Base-by-base conservation (phyloP, 1,140 invertebrate genomes). In the Phocides pigmalion region DNA sequence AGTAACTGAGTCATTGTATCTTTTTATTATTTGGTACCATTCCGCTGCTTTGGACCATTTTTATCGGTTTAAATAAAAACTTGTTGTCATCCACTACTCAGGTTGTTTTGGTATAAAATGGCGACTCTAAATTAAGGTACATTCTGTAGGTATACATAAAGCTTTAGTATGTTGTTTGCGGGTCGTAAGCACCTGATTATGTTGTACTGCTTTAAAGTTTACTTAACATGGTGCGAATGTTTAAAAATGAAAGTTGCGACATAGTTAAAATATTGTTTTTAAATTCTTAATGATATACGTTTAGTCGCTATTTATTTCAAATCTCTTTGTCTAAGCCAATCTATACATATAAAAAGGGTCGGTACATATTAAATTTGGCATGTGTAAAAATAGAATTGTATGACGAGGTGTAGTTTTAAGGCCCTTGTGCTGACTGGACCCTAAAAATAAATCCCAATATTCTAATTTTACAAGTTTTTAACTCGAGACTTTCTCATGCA, bases 391-490 rank as follows among this genome's bases (percentile, higher is more conserved):
- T 32, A 8, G 9, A 11, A 32, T 11, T 1, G 28, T n/a, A n/a
- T n/a, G 9, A 32, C 28, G 28, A 39, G 11, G 1, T 39, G 12
- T 39, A 14, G 12, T 39, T 39, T 14, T 4, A 2, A 3, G 11
- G 4, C 32, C 12, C 14, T 39, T 39, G 35, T 39, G 3, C 35
- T 3, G n/a, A 19, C 0, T 19, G 16, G 41, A 44, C 41, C 15
- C 15, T 16, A 47, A 25, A 47, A 47, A 22, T 22, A 35, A 17
- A 8, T 17, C 20, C 32, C 47, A 14, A 35, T 50, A 50, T 50
- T 50, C 28, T 50, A 50, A 50, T 50, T 35, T 50, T 50, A 50
- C 17, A 50, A 50, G 47, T 50, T 50, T 50, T 50, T 50, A 35
- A 46, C 19, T 46, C 3, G 9, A 35, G 16, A 50, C 15, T 51